Evolutionary conservation across 35 echinoderm and acorn worm species (phyloP), one percentile per base, ranked within the genome.

Genomic region (Ptychodera flava): DNA sequence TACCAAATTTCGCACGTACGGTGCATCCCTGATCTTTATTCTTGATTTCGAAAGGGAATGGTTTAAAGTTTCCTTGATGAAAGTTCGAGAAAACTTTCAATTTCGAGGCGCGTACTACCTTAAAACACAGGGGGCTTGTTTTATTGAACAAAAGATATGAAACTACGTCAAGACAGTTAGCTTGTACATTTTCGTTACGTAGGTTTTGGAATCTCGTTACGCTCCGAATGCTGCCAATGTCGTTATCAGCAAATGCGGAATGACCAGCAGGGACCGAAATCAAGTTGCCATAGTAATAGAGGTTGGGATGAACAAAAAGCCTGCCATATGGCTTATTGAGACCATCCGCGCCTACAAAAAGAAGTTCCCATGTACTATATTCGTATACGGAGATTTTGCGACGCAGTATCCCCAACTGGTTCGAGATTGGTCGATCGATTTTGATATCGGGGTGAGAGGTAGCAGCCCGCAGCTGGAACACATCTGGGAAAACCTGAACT

Each of bases 381-480:
- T 90, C 75, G 64, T 90, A 1, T 90, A 84, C 76, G 82, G 88
- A n/a, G 88, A 90, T 30, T 90, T 90, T 84, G 88, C 76, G 33
- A 33, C 38, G 38, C 82, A 77, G 30, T 79, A 30, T 77, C 82
- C 88, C 0, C 32, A 90, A 32, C 80, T 35, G 0, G 88, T 90
- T 0, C 78, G 29, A 32, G 29, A 33, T 31, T 90, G 82, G 88
- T 31, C 82, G 15, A 14, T 35, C 2, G 38, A 75, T 1, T 90
- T 84, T 85, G 77, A 89, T 34, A 84, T 89, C 35, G 88, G 88
- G 16, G 33, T 89, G 0, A 81, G 88, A 28, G 64, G 77, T 16
- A 81, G 34, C 79, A 33, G 31, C 0, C 33, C 16, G 1, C 0
- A 36, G 33, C 28, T 85, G 38, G 82, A 30, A 85, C 15, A 77